These are phyloP conservation scores for Alcedo atthis DNA, from an alignment of 2,797 vertebrate species.

Conservation along the genomic window DNA sequence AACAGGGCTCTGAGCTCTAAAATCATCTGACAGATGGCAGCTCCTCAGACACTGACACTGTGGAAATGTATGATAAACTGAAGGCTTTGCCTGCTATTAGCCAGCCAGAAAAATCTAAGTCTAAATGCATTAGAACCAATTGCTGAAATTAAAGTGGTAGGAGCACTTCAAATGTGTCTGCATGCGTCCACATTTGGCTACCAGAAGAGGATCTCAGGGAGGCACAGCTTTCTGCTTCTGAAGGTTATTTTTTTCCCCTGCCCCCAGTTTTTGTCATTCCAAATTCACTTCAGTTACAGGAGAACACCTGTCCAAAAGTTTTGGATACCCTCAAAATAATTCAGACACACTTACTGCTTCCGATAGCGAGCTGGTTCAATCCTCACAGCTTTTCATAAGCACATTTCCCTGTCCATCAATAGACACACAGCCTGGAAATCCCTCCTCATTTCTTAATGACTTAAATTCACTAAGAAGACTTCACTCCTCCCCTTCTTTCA, in stretches of 20 bases:
- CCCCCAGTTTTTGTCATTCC: background rate
- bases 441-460: background rate
- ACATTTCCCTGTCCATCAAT: background rate
- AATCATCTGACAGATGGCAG: conserved; percentile 8
- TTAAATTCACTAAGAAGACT: background rate
- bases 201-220: background rate
- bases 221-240: background rate
- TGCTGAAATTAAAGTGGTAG: conserved; percentile 4
- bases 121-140: conserved; percentile 12
- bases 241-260: background rate
- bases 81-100: conserved; percentile 10
- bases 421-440: background rate
- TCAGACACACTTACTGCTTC: background rate
- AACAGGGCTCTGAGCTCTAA: background rate
- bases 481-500: background rate
- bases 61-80: conserved; percentile 14
- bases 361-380: background rate
- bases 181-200: background rate
- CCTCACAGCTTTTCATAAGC: background rate
- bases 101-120: background rate
- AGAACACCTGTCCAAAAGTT: background rate
- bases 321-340: background rate
- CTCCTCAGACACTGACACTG: background rate
- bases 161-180: conserved; percentile 12
- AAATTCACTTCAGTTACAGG: background rate